Evolutionary conservation across 2,797 vertebrate genomes (phyloP).

Genomic region (Hoplostethus atlanticus): DNA sequence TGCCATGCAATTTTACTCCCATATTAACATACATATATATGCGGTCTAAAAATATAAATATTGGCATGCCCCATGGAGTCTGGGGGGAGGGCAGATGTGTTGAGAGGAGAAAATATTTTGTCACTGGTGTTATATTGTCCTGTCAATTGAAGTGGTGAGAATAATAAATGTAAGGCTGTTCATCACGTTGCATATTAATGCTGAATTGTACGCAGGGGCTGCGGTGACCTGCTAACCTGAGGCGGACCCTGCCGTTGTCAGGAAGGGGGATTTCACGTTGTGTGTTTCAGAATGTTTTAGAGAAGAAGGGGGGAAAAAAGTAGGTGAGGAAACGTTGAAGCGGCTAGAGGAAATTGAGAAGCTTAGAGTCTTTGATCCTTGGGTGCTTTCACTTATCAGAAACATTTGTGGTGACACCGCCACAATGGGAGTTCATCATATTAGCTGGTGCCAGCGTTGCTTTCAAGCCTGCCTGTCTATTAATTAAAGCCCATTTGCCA

Average conservation of each 20-base stretch:
- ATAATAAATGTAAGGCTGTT: constrained; percentile 25
- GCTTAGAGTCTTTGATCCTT: constrained; percentile 87
- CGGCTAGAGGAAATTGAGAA: constrained; percentile 80
- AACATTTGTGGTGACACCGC: constrained; percentile 88
- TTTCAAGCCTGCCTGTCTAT: constrained; percentile 76
- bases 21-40: too few relatives aligned
- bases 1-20: too few relatives aligned
- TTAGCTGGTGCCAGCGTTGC: constrained; percentile 83
- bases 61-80: too few relatives aligned
- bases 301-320: constrained; percentile 37
- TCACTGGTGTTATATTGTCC: constrained; percentile 51
- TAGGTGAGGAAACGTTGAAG: constrained; percentile 72
- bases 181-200: constrained; percentile 58
- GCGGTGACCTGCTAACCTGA: constrained; percentile 56
- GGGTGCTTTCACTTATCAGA: constrained; percentile 87
- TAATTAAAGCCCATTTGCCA: constrained; percentile 82
- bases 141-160: constrained; percentile 62
- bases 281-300: constrained; percentile 54
- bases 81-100: not conserved
- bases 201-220: constrained; percentile 61
- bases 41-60: too few relatives aligned
- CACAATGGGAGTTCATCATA: constrained; percentile 88
- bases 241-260: constrained; percentile 45
- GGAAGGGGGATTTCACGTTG: constrained; percentile 37
- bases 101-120: not conserved